phyloP scores from a whole-genome alignment of 2,888 invertebrate species.

The Omphaloscelis lunosa region DNA sequence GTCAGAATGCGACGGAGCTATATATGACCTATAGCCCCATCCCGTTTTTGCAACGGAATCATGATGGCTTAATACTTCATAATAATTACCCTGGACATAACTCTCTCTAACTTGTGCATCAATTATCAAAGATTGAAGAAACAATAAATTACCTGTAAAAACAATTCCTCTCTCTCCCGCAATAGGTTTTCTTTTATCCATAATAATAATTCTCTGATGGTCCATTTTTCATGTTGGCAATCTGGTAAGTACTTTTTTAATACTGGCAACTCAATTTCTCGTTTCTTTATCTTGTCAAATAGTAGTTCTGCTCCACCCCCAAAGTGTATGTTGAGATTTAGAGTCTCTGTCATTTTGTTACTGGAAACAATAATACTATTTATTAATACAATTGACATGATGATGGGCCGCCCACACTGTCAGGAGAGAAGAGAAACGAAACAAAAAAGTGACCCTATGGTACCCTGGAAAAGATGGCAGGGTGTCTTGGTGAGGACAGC shows the following conservation, averaged over 20 bases:
- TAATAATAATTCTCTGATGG: constrained; percentile 92
- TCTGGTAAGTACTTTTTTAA: constrained; percentile 84
- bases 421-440: too few species aligned
- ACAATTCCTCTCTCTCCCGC: constrained; percentile 94
- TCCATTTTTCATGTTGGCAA: constrained; percentile 89
- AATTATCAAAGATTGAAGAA: not conserved
- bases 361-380: not conserved
- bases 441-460: not conserved
- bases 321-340: constrained; percentile 82
- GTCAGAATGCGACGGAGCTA: too few species aligned
- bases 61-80: too few species aligned
- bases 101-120: not conserved
- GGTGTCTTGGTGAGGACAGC: not conserved
- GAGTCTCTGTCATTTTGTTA: constrained; percentile 70
- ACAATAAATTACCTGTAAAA: constrained; percentile 78
- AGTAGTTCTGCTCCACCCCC: constrained; percentile 98
- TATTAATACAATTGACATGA: not conserved
- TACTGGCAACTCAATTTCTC: constrained; percentile 92
- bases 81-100: too few species aligned
- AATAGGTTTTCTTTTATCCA: constrained; percentile 97
- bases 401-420: too few species aligned
- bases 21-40: too few species aligned
- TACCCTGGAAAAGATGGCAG: not conserved
- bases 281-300: constrained; percentile 95
- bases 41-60: too few species aligned